Base-by-base conservation (phyloP, 1,140 invertebrate species). In the Drosophila tsacasi region DNA sequence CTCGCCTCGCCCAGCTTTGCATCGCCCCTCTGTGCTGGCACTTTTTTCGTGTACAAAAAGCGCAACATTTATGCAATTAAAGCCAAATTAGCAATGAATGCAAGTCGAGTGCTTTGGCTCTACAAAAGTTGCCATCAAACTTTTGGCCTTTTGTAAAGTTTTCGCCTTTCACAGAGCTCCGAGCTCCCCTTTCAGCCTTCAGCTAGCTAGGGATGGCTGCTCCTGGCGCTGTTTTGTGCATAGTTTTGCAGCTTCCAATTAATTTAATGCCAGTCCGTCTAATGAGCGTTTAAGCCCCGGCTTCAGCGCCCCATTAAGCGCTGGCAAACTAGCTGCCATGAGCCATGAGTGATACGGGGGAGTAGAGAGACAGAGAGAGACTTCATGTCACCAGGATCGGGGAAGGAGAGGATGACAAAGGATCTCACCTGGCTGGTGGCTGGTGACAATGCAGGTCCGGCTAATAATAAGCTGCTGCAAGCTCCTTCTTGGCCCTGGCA, bases 61-160 rank as follows among this genome's bases (percentile, higher is more conserved):
- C 81, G 84, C 84, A 89, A 89, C 84, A 89, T 89, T 89, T 89
- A 89, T 89, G 84, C 84, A 89, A 89, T 89, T 89, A 89, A 89
- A 89, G 84, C 84, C 85, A 90, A 89, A 89, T 89, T 89, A 89
- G 84, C 84, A 89, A 89, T 89, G 84, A 89, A 89, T 89, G 84
- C 84, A 90, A 79, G 81, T 81, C 85, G 84, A 89, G 84, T 89
- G 84, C 85, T 89, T 84, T 79, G 76, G 76, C 76, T 83, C 65
- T 76, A 84, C 77, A 90, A 89, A 89, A 89, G 84, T 89, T 89
- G 81, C 84, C 85, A 84, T 89, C 84, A 89, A 87, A 89, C 57
- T 87, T 89, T 89, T 89, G 85, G 84, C 84, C 85, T 89, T 87
- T 89, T 89, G 85, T 89, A 90, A 89, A 89, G 85, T 89, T 89